Evolutionary conservation across 2,888 invertebrate genomes (phyloP), one percentile per base, ranked within the genome.

Genomic region (Agriopis aurantiaria): DNA sequence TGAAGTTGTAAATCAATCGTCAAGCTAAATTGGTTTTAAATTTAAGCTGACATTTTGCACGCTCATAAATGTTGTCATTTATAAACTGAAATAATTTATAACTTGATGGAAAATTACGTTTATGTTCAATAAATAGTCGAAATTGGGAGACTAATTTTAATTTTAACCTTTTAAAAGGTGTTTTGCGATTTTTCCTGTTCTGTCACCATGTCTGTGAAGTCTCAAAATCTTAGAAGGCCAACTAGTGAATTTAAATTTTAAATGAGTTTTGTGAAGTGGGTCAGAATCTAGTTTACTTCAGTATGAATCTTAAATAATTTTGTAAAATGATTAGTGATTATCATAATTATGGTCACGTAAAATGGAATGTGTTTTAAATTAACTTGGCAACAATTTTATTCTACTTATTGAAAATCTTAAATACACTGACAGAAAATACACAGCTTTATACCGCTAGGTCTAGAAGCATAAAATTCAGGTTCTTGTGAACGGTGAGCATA

Each of bases 221-320:
- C 17, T 41, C 46, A 23, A 60, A 52, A 33, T 51, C 6, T 7
- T 9, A 43, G 52, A 64, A 69, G 69, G 64, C 55, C 49, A 56
- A 51, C 69, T 10, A 43, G 46, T 43, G 12, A 55, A 69, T 69
- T 69, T 64, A 48, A 59, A 69, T 59, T 69, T 59, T 41, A 60
- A 69, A 69, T 64, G 9, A 56, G 23, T n/a, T 49, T 64, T 11
- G 52, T 14, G 23, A 64, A 63, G n/a, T 68, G 59, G 63, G 63
- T 60, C 64, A 45, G 52, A 69, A 63, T 64, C 52, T 65, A 65
- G 57, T 66, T 66, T 49, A 52, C 51, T 8, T 33, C 3, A 52
- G 12, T 52, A 40, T 51, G 17, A 33, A 59, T 58, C 23, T 33
- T 11, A 48, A 46, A n/a, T 33, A 4, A n/a, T 58, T 58, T 33